phyloP scores from a whole-genome alignment of 2,888 invertebrate species.

The Lithosia quadra region DNA sequence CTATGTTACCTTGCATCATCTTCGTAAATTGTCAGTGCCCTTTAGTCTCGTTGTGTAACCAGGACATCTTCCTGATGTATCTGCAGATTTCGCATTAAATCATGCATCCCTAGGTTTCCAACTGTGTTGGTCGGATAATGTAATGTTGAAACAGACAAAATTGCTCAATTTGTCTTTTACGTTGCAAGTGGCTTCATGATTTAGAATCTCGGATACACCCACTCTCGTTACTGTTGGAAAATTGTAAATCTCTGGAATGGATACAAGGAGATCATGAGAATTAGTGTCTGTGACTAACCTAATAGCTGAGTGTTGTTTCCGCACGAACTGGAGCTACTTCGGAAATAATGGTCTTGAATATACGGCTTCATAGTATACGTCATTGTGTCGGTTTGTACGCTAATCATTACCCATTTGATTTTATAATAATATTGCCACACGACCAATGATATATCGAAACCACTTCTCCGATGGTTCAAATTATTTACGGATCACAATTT shows the following conservation, averaged over 20 bases:
- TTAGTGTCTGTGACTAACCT: slow-evolving; percentile 63
- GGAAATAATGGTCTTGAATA: slow-evolving; percentile 21
- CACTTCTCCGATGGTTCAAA: slow-evolving; percentile 6
- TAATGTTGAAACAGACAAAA: slow-evolving; percentile 69
- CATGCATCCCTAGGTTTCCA: slow-evolving; percentile 37
- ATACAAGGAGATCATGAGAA: slow-evolving; percentile 62
- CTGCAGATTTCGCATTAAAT: slow-evolving; percentile 26
- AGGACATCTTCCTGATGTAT: slow-evolving; percentile 27
- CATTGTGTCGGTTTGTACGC: background rate
- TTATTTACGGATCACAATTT: slow-evolving; percentile 1
- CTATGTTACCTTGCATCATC: slow-evolving; percentile 46
- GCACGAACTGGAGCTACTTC: slow-evolving; percentile 23
- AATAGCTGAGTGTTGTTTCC: slow-evolving; percentile 47
- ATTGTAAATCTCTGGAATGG: slow-evolving; percentile 73
- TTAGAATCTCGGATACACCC: slow-evolving; percentile 72
- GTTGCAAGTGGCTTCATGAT: slow-evolving; percentile 76
- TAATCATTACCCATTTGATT: background rate
- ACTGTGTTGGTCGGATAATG: slow-evolving; percentile 50
- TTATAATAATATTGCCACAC: slow-evolving; percentile 2
- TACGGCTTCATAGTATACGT: background rate
- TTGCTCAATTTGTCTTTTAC: slow-evolving; percentile 76
- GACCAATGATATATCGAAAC: background rate
- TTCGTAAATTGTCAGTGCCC: slow-evolving; percentile 45
- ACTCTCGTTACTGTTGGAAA: slow-evolving; percentile 69
- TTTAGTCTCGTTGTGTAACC: slow-evolving; percentile 37